Evolutionary conservation across 1,140 invertebrate species (phyloP).

Genomic region (Adelges cooleyi): DNA sequence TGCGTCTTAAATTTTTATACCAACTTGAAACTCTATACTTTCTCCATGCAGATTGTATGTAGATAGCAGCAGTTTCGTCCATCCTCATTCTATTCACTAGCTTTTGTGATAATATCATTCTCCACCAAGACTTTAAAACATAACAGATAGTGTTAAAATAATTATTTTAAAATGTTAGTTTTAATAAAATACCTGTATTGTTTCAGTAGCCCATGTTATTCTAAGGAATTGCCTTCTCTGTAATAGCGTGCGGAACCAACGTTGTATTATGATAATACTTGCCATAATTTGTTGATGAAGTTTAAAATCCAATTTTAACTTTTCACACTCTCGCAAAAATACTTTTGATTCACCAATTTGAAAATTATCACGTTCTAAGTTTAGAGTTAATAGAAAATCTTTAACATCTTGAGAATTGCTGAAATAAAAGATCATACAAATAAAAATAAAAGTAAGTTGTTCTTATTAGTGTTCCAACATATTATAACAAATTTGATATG

Average conservation of each 20-base stretch:
- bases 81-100: slow-evolving; percentile 38
- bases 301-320: slow-evolving; percentile 78
- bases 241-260: slow-evolving; percentile 76
- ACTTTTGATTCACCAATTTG: slow-evolving; percentile 85
- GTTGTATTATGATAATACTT: slow-evolving; percentile 79
- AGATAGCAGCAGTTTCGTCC: slow-evolving; percentile 48
- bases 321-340: slow-evolving; percentile 87
- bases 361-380: slow-evolving; percentile 78
- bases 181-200: slow-evolving; percentile 52
- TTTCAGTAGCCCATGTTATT: slow-evolving; percentile 57
- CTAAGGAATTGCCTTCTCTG: slow-evolving; percentile 64
- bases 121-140: slow-evolving; percentile 47
- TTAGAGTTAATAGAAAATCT: slow-evolving; percentile 63
- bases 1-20: slow-evolving; percentile 50
- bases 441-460: background rate
- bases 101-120: slow-evolving; percentile 48
- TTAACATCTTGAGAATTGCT: slow-evolving; percentile 67
- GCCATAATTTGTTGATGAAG: slow-evolving; percentile 89
- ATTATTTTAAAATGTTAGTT: background rate
- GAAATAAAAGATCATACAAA: slow-evolving; percentile 19
- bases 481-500: background rate
- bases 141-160: background rate
- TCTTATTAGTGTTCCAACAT: background rate
- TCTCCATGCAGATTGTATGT: slow-evolving; percentile 66
- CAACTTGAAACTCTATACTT: slow-evolving; percentile 51